Base-by-base conservation (phyloP, 1,140 invertebrate genomes). In the Episyrphus balteatus region DNA sequence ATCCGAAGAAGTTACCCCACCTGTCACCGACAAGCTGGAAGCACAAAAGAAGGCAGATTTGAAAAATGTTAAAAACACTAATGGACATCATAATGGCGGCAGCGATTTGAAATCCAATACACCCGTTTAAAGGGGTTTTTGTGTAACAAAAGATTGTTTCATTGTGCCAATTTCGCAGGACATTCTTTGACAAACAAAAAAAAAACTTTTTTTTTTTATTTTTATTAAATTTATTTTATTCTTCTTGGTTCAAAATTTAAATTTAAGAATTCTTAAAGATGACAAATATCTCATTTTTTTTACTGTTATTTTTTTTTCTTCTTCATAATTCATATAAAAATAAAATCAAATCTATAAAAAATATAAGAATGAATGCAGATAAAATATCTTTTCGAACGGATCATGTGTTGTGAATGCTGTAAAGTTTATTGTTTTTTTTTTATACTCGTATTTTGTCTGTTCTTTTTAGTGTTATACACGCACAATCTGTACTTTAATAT, bases 21-120 rank as follows among this genome's bases (percentile, higher is more conserved):
- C 62, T n/a, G 62, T 66, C 14, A 66, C 62, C 19, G 62, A 66
- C 44, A 66, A 66, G 18, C 32, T 66, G 52, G 62, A 66, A 51
- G 52, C 62, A 10, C 62, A 65, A 53, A 66, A 59, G 51, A 66
- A 66, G 48, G 59, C 62, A 12, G 62, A 66, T 40, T 47, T 66
- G 1, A 66, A 66, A 52, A 62, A 59, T 26, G 8, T 26, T 8
- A 47, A 21, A 14, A 19, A 15, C 9, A 40, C 18, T 17, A 46
- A 38, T 34, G 33, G 19, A 13, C 37, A 40, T 11, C 21, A 39
- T 33, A 53, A 50, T 42, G 55, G 54, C 49, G 17, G 51, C 18
- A 59, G 58, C 38, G 61, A 58, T 40, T 53, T 54, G 12, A 66
- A 66, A 50, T 62, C 64, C 6, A 66, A 66, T 45, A 66, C 64